These are phyloP conservation scores for Campoplex nolae DNA, from an alignment of 2,888 invertebrate species.

Conservation along the genomic window DNA sequence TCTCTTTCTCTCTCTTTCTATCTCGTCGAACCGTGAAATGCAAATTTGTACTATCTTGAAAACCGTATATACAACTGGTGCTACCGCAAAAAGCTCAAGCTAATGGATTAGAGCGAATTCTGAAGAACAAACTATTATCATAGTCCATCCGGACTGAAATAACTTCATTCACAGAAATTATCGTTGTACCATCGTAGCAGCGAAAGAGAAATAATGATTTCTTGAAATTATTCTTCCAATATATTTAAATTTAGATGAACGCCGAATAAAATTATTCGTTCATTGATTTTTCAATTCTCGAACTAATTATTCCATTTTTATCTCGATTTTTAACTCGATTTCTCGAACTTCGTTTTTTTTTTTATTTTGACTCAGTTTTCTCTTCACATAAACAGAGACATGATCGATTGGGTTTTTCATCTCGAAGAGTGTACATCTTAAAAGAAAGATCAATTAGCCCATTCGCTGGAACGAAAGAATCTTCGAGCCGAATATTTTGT, in stretches of 20 bases:
- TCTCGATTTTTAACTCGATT: too few relatives aligned
- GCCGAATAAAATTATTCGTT: background rate
- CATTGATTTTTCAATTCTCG: background rate
- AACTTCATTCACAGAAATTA: background rate
- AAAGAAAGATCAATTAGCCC: background rate
- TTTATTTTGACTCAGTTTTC: too few relatives aligned
- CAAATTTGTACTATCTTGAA: conserved; percentile 65
- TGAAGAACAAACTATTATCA: conserved; percentile 47
- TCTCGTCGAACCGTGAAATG: conserved; percentile 65
- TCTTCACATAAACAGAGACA: too few relatives aligned
- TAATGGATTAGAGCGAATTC: conserved; percentile 58
- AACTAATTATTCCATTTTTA: background rate
- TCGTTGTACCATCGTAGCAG: background rate
- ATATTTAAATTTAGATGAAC: background rate
- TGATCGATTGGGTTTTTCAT: too few relatives aligned
- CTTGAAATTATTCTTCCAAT: background rate
- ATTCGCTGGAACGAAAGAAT: background rate
- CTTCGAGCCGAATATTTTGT: background rate
- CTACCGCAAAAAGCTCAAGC: conserved; percentile 50
- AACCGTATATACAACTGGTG: conserved; percentile 37
- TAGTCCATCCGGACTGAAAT: background rate
- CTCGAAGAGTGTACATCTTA: too few relatives aligned
- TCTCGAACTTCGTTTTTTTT: too few relatives aligned
- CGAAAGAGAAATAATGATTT: background rate
- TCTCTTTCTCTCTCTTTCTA: background rate